A percentile compares a stretch with the other conserved stretches of the same genome.
phyloP scores from a whole-genome alignment of 2,797 vertebrate species.

The Knipowitschia caucasica region DNA sequence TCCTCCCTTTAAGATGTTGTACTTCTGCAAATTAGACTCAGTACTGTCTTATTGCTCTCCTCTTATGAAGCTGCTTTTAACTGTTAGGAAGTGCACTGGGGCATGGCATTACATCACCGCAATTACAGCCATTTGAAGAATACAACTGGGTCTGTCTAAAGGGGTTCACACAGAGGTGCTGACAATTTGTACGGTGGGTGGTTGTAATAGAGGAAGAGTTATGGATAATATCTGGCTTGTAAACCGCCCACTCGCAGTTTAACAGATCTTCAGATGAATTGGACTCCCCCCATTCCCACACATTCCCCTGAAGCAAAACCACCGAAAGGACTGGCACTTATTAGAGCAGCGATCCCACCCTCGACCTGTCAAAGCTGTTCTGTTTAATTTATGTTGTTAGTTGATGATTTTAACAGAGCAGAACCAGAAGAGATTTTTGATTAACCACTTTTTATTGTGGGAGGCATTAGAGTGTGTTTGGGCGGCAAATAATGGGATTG shows the following conservation, averaged over 20 bases:
- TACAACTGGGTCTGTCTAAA: slow-evolving; percentile 25
- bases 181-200: slow-evolving; percentile 51
- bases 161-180: slow-evolving; percentile 40
- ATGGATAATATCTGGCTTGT: slow-evolving; percentile 64
- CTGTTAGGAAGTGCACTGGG: slow-evolving; percentile 48
- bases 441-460: slow-evolving; percentile 18
- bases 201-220: slow-evolving; percentile 57
- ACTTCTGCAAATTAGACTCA: too few species aligned
- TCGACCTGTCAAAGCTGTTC: slow-evolving; percentile 53
- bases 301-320: slow-evolving; percentile 59
- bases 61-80: slow-evolving; percentile 55
- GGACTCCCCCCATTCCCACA: slow-evolving; percentile 54
- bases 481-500: neutral
- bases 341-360: slow-evolving; percentile 52
- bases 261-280: slow-evolving; percentile 61
- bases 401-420: slow-evolving; percentile 40
- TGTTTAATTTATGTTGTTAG: slow-evolving; percentile 59
- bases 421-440: slow-evolving; percentile 18
- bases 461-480: neutral
- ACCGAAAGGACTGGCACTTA: slow-evolving; percentile 51
- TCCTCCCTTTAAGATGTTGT: too few species aligned
- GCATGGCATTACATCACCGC: slow-evolving; percentile 70
- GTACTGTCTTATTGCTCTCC: slow-evolving; percentile 57
- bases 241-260: slow-evolving; percentile 68
- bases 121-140: slow-evolving; percentile 53